Evolutionary conservation across 2,797 vertebrate genomes (phyloP), one percentile per base, ranked within the genome.

Genomic region (Gymnocypris eckloni): DNA sequence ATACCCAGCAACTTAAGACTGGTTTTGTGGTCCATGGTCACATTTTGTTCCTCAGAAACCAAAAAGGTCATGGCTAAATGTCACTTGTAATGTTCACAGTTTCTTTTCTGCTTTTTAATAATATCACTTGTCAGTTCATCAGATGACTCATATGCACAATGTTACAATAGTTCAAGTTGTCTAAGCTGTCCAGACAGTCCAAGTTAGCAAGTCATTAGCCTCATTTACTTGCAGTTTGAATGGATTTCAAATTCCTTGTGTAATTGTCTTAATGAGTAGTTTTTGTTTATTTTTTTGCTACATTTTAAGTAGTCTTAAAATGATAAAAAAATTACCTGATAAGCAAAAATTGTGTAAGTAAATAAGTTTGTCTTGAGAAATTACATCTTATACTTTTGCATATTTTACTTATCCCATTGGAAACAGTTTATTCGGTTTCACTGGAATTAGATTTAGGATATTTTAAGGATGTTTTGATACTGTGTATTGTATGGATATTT

Each of bases 21-120:
- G 7, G 6, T 41, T 41, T 41, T 41, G 41, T 41, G 41, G 41
- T 41, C 41, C 41, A 41, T 1, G 41, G 41, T 41, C n/a, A 22
- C 13, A 20, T 73, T 73, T 43, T 48, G 2, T 67, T n/a, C n/a
- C n/a, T n/a, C n/a, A n/a, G n/a, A n/a, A n/a, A n/a, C 13, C 13
- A 61, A 61, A 79, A 61, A 18, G 37, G 37, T 9, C 77, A 43
- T 61, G 39, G 8, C 13, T 41, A 61, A 78, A 78, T 78, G 54
- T 61, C 54, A 61, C 3, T 22, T 37, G 4, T n/a, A 9, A 20
- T 13, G 18, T 54, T 33, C 12, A 6, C 25, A 50, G 80, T 70
- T 69, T 50, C 48, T 39, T 45, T 70, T 71, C 20, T 67, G 43
- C 7, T 78, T 79, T 79, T 79, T 61, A 78, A 41, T 78, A 41